Conservation (phyloP, 2,797 vertebrate genomes). For the Phataginus tetradactyla region DNA sequence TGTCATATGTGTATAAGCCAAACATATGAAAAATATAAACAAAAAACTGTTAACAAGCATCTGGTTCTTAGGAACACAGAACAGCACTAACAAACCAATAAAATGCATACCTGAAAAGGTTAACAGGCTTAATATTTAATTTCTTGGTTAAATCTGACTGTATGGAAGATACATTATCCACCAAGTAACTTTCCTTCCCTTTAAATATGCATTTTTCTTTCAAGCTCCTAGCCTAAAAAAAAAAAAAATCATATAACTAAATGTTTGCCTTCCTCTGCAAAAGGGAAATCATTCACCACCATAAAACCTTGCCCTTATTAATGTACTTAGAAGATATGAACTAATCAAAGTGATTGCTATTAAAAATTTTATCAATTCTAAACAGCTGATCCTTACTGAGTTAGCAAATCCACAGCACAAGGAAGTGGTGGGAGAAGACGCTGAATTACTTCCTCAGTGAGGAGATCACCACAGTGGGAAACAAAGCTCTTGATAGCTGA, state of each 20-base stretch:
- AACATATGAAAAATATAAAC: constrained; percentile 51
- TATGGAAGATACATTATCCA: constrained; percentile 53
- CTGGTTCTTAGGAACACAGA: constrained; percentile 48
- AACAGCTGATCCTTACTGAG: constrained; percentile 89
- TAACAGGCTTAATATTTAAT: constrained; percentile 45
- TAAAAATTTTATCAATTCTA: constrained; percentile 33
- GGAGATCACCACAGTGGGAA: constrained; percentile 91
- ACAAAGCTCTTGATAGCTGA: constrained; percentile 92
- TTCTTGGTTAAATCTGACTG: constrained; percentile 46
- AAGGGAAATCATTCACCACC: constrained; percentile 44
- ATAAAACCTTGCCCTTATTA: constrained; percentile 2
- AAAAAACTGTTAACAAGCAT: constrained; percentile 60
- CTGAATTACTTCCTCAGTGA: constrained; percentile 91
- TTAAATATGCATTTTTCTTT: constrained; percentile 65
- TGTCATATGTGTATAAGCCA: constrained; percentile 20
- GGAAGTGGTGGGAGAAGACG: constrained; percentile 91
- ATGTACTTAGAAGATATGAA: constrained; percentile 45
- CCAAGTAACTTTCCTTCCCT: constrained; percentile 59
- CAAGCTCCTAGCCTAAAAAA: constrained; percentile 52
- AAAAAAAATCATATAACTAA: constrained; percentile 51
- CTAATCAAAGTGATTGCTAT: not conserved
- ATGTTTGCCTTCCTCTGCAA: constrained; percentile 47
- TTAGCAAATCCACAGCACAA: constrained; percentile 91
- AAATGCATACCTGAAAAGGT: constrained; percentile 50
- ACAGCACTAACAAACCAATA: constrained; percentile 59